Percentiles rank a stretch among this genome's conserved stretches.
These are phyloP conservation scores for Sminthurinus aureus DNA, from an alignment of 2,888 invertebrate genomes.

Conservation along the genomic window DNA sequence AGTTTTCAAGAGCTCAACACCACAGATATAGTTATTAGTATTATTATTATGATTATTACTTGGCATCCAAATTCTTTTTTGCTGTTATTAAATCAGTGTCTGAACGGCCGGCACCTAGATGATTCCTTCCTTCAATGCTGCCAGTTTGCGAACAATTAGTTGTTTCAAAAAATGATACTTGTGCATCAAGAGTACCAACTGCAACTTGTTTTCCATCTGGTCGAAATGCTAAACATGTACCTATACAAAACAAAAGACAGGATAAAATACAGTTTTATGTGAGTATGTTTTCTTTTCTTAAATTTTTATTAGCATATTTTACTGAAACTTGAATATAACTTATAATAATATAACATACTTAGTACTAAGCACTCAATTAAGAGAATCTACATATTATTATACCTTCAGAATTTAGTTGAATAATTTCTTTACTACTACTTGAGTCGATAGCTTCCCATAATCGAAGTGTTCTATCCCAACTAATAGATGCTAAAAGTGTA, in stretches of 20 bases:
- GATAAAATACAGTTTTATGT: too few relatives aligned
- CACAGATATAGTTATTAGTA: background rate
- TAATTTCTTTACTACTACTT: constrained; percentile 80
- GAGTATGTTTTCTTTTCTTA: too few relatives aligned
- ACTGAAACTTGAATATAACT: background rate
- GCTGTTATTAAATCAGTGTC: constrained; percentile 88
- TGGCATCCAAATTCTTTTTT: constrained; percentile 81
- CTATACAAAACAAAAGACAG: constrained; percentile 34
- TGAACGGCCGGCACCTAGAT: constrained; percentile 81
- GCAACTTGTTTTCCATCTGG: constrained; percentile 94
- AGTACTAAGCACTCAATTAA: background rate
- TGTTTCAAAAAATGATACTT: constrained; percentile 80
- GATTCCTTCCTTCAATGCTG: constrained; percentile 86
- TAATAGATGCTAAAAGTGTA: constrained; percentile 81
- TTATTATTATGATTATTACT: constrained; percentile 69
- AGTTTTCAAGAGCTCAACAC: too few relatives aligned
- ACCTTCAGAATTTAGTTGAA: constrained; percentile 78
- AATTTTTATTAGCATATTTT: background rate
- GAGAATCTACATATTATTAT: constrained; percentile 5
- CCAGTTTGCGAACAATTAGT: constrained; percentile 75
- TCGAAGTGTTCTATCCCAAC: constrained; percentile 93
- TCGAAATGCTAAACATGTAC: constrained; percentile 79
- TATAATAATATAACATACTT: background rate
- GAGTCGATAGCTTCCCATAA: constrained; percentile 92
- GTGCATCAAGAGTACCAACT: constrained; percentile 88